Conservation (phyloP, 2,797 vertebrate genomes). For the Myotis pilosus region DNA sequence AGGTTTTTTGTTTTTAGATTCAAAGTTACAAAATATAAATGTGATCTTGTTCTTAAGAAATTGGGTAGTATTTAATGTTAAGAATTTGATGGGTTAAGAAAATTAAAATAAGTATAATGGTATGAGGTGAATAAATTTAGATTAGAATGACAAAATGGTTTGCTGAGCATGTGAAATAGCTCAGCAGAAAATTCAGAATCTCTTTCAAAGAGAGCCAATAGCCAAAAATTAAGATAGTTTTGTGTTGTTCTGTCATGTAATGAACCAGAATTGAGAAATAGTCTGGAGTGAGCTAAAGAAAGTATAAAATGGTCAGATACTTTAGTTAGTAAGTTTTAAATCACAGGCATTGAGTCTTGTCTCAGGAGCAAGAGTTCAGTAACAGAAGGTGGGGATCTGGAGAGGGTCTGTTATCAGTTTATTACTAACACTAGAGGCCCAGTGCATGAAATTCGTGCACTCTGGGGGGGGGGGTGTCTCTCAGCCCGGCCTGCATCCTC, state of each 20-base stretch:
- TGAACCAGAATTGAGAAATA: background rate
- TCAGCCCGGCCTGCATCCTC: no score
- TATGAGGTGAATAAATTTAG: slow-evolving; percentile 1
- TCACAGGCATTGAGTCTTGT: background rate
- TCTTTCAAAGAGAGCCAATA: background rate
- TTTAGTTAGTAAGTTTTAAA: slow-evolving; percentile 15
- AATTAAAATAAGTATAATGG: background rate
- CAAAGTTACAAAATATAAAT: slow-evolving; percentile 40
- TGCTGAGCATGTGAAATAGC: background rate
- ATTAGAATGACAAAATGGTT: background rate
- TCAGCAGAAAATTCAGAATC: background rate
- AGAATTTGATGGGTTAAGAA: background rate
- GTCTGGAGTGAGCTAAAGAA: slow-evolving; percentile 26
- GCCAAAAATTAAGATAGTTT: background rate
- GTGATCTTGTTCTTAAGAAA: background rate
- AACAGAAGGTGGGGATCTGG: slow-evolving; percentile 33
- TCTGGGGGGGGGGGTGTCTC: no score
- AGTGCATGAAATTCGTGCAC: no score
- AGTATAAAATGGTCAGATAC: background rate
- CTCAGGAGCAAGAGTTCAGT: background rate
- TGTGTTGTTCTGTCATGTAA: background rate
- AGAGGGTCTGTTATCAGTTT: background rate
- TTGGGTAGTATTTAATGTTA: background rate
- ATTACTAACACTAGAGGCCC: background rate
- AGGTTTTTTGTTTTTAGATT: slow-evolving; percentile 35